Conservation (phyloP, 2,888 invertebrate genomes). For the Plutella xylostella region DNA sequence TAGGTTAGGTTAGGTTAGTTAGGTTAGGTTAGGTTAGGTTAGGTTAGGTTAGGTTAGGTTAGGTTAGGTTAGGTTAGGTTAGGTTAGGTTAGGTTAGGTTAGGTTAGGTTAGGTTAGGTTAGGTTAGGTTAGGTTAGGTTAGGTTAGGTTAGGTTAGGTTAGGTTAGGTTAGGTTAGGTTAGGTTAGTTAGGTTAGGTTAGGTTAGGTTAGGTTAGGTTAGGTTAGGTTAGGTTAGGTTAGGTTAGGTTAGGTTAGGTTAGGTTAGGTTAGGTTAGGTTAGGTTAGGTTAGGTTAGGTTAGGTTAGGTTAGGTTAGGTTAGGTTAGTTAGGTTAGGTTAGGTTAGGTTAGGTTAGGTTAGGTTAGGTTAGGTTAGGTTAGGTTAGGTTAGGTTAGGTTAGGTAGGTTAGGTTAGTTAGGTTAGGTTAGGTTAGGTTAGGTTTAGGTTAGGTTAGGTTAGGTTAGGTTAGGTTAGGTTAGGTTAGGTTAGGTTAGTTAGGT, state of each 20-base stretch:
- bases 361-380: conserved; percentile 20
- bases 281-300: conserved; percentile 16
- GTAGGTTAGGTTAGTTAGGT: too few relatives aligned
- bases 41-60: conserved; percentile 20
- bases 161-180: conserved; percentile 19
- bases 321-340: conserved; percentile 24
- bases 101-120: conserved; percentile 17
- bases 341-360: conserved; percentile 22
- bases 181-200: conserved; percentile 12
- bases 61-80: conserved; percentile 19
- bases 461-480: conserved; percentile 19
- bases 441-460: conserved; percentile 16
- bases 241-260: conserved; percentile 20
- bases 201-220: conserved; percentile 20
- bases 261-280: conserved; percentile 17
- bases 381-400: conserved; percentile 22
- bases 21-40: conserved; percentile 21
- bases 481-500: conserved; percentile 16
- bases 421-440: too few relatives aligned
- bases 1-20: conserved; percentile 20
- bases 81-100: conserved; percentile 17
- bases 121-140: conserved; percentile 15
- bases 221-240: conserved; percentile 20
- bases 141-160: conserved; percentile 19
- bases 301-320: conserved; percentile 23